These are phyloP conservation scores for Micrasema minimum DNA, from an alignment of 1,140 invertebrate species.

Conservation along the genomic window DNA sequence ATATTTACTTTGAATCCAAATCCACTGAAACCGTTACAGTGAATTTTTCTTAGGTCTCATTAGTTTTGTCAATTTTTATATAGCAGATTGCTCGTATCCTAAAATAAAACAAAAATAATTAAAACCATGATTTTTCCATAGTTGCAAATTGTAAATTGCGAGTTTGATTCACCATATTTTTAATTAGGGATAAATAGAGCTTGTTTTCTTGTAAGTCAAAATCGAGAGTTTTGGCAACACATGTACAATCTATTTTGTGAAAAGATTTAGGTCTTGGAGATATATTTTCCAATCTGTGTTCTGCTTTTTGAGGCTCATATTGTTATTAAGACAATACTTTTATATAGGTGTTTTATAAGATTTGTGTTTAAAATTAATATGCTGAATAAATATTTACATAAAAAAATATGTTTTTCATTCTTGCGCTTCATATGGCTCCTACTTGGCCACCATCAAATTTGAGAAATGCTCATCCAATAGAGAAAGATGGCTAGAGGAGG, in stretches of 20 bases:
- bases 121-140: no score
- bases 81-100: no score
- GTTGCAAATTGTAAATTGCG: no score
- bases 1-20: no score
- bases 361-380: not conserved
- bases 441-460: not conserved
- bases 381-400: conserved; percentile 11
- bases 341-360: conserved; percentile 11
- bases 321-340: conserved; percentile 28
- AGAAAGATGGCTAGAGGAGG: not conserved
- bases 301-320: conserved; percentile 24
- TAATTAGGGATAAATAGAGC: no score
- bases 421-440: not conserved
- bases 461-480: not conserved
- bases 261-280: not conserved
- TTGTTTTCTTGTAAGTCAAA: no score
- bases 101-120: no score
- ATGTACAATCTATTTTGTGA: not conserved
- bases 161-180: no score
- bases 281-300: conserved; percentile 20
- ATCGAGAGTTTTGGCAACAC: no score
- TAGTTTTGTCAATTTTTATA: no score
- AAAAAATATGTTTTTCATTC: conserved; percentile 5
- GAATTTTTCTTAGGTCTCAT: no score
- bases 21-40: no score